These are phyloP conservation scores for Poecilus cupreus DNA, from an alignment of 2,888 invertebrate species.

Conservation along the genomic window DNA sequence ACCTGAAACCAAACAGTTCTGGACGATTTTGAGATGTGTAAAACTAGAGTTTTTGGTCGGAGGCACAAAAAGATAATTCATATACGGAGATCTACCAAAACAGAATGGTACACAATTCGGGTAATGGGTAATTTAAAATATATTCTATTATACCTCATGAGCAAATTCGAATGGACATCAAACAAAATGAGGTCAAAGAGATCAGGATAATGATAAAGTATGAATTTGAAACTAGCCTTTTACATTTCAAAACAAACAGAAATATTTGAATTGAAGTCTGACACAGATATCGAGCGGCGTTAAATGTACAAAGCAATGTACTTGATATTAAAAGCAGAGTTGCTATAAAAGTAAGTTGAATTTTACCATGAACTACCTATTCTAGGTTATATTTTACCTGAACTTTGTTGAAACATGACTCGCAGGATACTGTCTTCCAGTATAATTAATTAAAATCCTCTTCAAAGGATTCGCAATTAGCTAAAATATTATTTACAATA, in stretches of 20 bases:
- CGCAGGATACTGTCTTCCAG: background rate
- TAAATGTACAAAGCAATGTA: background rate
- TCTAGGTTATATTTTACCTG: background rate
- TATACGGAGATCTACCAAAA: no score
- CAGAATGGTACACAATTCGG: no score
- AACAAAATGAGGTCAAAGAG: no score
- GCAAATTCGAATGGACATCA: no score
- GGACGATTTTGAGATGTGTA: no score
- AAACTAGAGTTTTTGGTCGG: no score
- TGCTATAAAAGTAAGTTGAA: background rate
- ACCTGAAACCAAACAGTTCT: no score
- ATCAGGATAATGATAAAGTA: background rate
- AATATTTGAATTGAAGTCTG: background rate
- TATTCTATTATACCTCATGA: no score
- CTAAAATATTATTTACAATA: conserved; percentile 10
- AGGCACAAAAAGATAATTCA: no score
- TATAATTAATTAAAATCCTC: conserved; percentile 36
- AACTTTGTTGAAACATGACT: conserved; percentile 11
- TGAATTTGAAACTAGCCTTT: background rate
- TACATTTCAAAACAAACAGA: background rate
- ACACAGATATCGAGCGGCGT: background rate
- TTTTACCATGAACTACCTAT: no score
- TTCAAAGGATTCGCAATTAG: conserved; percentile 4
- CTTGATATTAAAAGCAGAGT: background rate
- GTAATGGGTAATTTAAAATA: no score